Evolutionary conservation across 2,797 vertebrate species (phyloP), one percentile per base, ranked within the genome.

Genomic region (Pantherophis vulpinus): DNA sequence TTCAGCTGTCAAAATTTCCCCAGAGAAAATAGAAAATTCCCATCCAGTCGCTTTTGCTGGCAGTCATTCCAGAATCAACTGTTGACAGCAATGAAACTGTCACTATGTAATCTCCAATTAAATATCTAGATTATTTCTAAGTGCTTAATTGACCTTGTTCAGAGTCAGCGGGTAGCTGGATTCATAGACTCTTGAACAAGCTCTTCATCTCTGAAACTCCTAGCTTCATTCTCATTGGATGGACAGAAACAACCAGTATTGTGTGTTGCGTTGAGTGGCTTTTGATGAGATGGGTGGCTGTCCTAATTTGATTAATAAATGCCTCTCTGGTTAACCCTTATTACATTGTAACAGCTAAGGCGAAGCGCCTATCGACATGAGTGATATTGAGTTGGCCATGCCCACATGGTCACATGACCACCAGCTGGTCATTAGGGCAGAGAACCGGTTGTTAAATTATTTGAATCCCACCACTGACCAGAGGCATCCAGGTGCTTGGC

Each of bases 131-230:
- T 74, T 63, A 25, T 58, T 91, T 94, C 89, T 27, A 9, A 54
- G 91, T 29, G 56, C 56, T 95, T 86, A 89, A 59, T 23, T 91
- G 93, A 88, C 94, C 93, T 94, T 90, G 23, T 20, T 87, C 90
- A 86, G 20, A 66, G 37, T 92, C 20, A 27, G 10, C 3, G 25
- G 2, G 2, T 7, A 86, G 70, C 27, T 0, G 3, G 29, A 70
- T 51, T 63, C 2, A 25, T 92, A 61, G 16, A 0, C 66, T 92
- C 29, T 91, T 79, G 90, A 79, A 79, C 63, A 61, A 79, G 10
- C 90, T 88, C 10, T 8, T 90, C 70, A 92, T 79, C 47, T 66
- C 16, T 29, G 23, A 25, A 27, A 47, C 8, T 14, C 92, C 91
- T n/a, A 70, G 90, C 60, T 47, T 90, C 56, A 63, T 11, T 66